phyloP scores from a whole-genome alignment of 2,113 vertebrate genomes.

The Meles meles region DNA sequence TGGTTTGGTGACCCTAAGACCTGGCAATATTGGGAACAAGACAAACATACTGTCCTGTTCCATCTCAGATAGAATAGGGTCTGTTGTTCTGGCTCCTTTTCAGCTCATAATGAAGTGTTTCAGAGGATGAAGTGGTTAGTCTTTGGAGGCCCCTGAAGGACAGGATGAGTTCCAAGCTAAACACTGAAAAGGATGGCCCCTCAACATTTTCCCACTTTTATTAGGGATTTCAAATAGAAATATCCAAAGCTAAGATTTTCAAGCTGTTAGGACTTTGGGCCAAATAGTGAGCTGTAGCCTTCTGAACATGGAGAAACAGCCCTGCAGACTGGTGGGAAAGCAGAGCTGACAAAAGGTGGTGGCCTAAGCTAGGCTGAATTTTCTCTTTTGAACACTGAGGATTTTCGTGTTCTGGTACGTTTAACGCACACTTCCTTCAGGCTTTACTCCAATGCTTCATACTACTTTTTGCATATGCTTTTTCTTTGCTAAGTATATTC shows the following conservation, averaged over 20 bases:
- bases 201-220: conserved; percentile 45
- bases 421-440: neutral
- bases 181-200: conserved; percentile 46
- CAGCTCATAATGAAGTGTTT: conserved; percentile 58
- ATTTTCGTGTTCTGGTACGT: neutral
- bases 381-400: neutral
- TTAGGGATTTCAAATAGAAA: conserved; percentile 44
- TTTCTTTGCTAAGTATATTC: neutral
- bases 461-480: neutral
- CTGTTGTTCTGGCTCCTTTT: conserved; percentile 26
- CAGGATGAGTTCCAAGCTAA: conserved; percentile 57
- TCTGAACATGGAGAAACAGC: neutral
- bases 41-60: neutral
- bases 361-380: neutral
- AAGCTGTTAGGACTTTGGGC: neutral
- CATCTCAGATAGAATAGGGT: neutral
- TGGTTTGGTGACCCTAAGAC: neutral
- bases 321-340: neutral
- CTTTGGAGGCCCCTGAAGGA: conserved; percentile 24
- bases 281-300: neutral
- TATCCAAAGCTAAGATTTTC: conserved; percentile 27
- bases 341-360: neutral
- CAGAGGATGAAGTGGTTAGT: conserved; percentile 29
- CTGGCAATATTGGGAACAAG: conserved; percentile 18
- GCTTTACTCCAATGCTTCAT: neutral